Conservation (phyloP, 2,888 invertebrate species). For the Volucella inanis region DNA sequence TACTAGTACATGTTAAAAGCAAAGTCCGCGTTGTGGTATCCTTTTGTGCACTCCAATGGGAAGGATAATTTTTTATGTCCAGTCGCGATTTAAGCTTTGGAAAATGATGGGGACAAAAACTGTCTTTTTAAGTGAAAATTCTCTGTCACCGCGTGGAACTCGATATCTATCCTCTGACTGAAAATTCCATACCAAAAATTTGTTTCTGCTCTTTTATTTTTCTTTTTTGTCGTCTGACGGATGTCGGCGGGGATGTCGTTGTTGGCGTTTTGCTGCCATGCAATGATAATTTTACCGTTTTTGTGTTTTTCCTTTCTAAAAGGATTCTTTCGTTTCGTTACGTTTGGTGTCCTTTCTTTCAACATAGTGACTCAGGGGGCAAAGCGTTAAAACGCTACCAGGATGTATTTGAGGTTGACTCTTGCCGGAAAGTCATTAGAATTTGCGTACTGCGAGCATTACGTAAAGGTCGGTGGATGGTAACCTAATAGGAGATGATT, state of each 20-base stretch:
- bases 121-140: constrained; percentile 29
- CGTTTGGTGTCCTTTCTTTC: background rate
- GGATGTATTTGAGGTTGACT: constrained; percentile 66
- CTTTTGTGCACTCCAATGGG: constrained; percentile 20
- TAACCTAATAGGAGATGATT: constrained; percentile 12
- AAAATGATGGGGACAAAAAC: constrained; percentile 19
- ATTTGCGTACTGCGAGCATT: constrained; percentile 50
- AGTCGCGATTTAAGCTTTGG: constrained; percentile 23
- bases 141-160: constrained; percentile 15
- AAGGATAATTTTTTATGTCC: constrained; percentile 27
- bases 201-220: background rate
- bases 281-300: constrained; percentile 51
- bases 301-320: constrained; percentile 42
- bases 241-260: constrained; percentile 2
- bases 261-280: constrained; percentile 26
- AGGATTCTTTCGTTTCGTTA: constrained; percentile 35
- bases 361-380: background rate
- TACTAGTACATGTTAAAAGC: background rate
- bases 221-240: constrained; percentile 24
- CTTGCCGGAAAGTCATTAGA: constrained; percentile 66
- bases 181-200: constrained; percentile 19
- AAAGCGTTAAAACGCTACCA: constrained; percentile 49
- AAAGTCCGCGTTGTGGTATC: constrained; percentile 28
- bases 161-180: constrained; percentile 41
- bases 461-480: background rate